Evolutionary conservation across 2,113 vertebrate species (phyloP).

Genomic region (Mesocricetus auratus): DNA sequence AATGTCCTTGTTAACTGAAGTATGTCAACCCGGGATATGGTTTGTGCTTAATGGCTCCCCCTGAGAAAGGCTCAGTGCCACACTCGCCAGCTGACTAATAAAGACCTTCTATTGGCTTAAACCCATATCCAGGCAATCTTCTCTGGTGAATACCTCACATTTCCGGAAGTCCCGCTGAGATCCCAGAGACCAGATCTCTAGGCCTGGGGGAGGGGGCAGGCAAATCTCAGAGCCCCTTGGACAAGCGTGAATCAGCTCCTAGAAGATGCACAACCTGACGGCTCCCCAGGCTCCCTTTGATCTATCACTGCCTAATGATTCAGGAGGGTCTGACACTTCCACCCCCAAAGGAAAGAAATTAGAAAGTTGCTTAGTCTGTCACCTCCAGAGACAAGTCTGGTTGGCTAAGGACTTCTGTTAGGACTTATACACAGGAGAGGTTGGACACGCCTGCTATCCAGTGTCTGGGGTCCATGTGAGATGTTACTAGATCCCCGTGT

Average conservation of each 20-base stretch:
- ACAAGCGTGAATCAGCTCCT: not conserved
- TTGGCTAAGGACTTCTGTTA: not conserved
- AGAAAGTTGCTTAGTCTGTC: not conserved
- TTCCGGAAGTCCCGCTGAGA: too few relatives aligned
- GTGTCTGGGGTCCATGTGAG: not conserved
- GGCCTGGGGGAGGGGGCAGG: too few relatives aligned
- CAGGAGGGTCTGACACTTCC: not conserved
- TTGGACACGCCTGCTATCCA: not conserved
- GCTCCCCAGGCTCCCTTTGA: not conserved
- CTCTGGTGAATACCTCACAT: too few relatives aligned
- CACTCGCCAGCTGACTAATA: not conserved
- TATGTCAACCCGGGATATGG: not conserved
- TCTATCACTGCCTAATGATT: not conserved
- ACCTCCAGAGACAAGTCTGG: not conserved
- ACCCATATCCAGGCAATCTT: too few relatives aligned
- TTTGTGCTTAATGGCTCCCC: not conserved
- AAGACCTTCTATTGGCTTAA: too few relatives aligned
- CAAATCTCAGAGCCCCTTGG: not conserved
- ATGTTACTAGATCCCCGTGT: not conserved
- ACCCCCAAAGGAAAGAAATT: not conserved
- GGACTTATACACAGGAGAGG: not conserved
- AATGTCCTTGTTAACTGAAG: not conserved
- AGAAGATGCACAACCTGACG: not conserved
- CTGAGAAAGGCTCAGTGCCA: too few relatives aligned
- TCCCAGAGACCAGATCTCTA: too few relatives aligned